phyloP scores from a whole-genome alignment of 2,113 vertebrate species.

The Eidolon helvum region DNA sequence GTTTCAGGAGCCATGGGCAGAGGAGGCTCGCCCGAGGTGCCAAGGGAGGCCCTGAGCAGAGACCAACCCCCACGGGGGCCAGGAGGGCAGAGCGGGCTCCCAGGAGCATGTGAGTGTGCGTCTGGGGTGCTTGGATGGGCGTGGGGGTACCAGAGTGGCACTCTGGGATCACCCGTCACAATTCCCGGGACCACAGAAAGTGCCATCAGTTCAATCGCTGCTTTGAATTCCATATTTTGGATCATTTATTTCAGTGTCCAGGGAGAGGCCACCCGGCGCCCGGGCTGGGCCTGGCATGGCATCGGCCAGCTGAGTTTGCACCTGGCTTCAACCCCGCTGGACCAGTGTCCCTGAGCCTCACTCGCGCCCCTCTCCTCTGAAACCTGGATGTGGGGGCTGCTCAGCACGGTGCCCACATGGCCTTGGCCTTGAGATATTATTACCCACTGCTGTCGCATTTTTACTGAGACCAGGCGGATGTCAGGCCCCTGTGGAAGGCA shows the following conservation, averaged over 20 bases:
- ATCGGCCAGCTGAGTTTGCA: background rate
- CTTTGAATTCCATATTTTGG: background rate
- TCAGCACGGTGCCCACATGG: background rate
- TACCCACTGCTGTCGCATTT: background rate
- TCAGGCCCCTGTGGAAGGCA: background rate
- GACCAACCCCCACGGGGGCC: accelerated
- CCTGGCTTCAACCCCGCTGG: background rate
- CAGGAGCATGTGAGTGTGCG: accelerated
- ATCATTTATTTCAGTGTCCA: accelerated
- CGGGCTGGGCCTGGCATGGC: no score
- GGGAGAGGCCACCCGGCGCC: background rate
- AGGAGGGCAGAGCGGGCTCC: no score
- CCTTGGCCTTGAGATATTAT: background rate
- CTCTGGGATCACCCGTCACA: background rate
- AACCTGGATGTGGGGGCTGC: background rate
- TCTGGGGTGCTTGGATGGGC: accelerated
- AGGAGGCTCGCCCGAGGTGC: no score
- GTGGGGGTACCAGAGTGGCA: accelerated
- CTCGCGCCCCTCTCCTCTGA: background rate
- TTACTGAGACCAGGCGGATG: background rate
- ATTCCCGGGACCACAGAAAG: background rate
- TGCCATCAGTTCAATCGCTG: no score
- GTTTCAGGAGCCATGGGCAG: background rate
- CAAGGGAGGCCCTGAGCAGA: background rate
- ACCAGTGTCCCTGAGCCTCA: background rate